phyloP scores from a whole-genome alignment of 2,113 vertebrate species.

The Potamarius usumacintae region DNA sequence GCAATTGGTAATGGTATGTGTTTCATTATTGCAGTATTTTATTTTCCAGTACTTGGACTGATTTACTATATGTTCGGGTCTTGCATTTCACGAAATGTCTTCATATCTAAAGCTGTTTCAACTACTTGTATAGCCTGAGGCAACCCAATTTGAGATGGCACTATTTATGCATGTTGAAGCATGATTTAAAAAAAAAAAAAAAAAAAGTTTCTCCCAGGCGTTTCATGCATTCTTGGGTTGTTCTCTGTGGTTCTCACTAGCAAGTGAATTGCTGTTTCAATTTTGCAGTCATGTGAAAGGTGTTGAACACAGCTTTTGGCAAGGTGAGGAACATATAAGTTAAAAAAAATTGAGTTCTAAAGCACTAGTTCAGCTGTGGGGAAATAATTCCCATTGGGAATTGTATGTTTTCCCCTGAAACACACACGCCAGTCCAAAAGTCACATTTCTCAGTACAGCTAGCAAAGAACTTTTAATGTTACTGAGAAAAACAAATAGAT shows the following conservation, averaged over 20 bases:
- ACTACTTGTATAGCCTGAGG: background rate
- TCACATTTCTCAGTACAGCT: slow-evolving; percentile 25
- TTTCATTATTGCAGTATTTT: slow-evolving; percentile 23
- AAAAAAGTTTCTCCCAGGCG: background rate
- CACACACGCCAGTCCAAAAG: slow-evolving; percentile 19
- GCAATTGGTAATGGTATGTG: slow-evolving; percentile 54
- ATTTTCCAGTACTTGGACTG: background rate
- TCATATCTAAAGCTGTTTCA: background rate
- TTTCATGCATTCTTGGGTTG: slow-evolving; percentile 24
- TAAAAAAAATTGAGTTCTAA: slow-evolving; percentile 29
- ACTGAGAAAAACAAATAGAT: slow-evolving; percentile 23
- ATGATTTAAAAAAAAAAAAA: background rate
- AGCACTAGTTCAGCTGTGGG: slow-evolving; percentile 34
- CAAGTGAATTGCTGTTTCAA: slow-evolving; percentile 8
- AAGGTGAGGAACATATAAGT: slow-evolving; percentile 67
- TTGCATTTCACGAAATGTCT: background rate
- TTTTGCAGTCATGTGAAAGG: slow-evolving; percentile 31
- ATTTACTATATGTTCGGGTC: background rate
- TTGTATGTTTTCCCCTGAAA: slow-evolving; percentile 15
- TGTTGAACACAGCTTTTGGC: slow-evolving; percentile 55
- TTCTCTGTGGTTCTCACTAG: slow-evolving; percentile 4
- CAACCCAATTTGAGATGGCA: background rate
- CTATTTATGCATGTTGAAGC: background rate
- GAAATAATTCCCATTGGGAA: background rate
- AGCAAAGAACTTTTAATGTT: slow-evolving; percentile 1